Conservation (phyloP, 2,113 vertebrate genomes). For the Brachyhypopomus occidentalis region DNA sequence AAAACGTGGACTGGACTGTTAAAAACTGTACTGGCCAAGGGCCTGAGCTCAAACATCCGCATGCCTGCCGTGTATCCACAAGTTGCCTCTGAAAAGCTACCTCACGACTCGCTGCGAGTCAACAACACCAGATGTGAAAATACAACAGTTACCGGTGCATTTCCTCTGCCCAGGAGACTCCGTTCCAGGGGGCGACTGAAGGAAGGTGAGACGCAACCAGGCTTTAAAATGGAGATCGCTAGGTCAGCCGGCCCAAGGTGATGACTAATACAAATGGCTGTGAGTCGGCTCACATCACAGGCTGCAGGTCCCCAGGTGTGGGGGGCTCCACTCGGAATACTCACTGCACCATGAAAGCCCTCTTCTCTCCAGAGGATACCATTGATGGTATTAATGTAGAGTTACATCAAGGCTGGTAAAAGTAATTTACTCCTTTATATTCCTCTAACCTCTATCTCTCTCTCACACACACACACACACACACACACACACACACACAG, state of each 20-base stretch:
- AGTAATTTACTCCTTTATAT: neutral
- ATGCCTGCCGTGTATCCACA: neutral
- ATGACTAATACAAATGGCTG: neutral
- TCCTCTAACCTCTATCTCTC: neutral
- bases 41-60: neutral
- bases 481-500: neutral
- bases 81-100: neutral
- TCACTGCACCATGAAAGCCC: slow-evolving; percentile 6
- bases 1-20: neutral
- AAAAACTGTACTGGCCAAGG: neutral
- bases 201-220: neutral
- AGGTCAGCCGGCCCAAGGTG: neutral
- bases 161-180: neutral
- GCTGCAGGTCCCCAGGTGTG: slow-evolving; percentile 5
- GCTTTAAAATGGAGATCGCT: slow-evolving; percentile 11
- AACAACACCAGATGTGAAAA: no score
- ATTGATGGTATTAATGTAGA: slow-evolving; percentile 7
- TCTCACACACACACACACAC: neutral
- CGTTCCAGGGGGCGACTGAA: neutral
- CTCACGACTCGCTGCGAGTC: no score
- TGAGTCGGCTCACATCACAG: neutral
- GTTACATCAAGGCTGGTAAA: slow-evolving; percentile 2
- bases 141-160: neutral
- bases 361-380: slow-evolving; percentile 4
- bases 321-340: slow-evolving; percentile 3